Base-by-base conservation (phyloP, 2,888 invertebrate species). In the Sabatieria punctata region DNA sequence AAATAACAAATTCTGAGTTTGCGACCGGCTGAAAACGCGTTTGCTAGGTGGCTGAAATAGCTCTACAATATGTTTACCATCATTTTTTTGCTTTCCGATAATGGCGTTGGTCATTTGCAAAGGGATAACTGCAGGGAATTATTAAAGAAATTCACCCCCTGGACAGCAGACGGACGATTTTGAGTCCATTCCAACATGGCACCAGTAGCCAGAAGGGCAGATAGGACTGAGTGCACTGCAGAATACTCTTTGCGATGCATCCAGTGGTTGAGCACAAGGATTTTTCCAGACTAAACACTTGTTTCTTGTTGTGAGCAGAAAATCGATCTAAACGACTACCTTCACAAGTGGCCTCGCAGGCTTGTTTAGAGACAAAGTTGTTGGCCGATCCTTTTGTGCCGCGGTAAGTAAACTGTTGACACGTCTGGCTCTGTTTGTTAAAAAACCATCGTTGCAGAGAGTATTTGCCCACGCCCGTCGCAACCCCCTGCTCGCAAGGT, bases 371-470 rank as follows among this genome's bases (percentile, higher is more conserved):
- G 45, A 61, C 54, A 50, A 62, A 61, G 42, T 61, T 61, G 53
- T 61, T 61, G 39, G 56, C 52, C 41, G 60, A 61, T 43, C 61
- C 61, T 15, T 56, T 53, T 42, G 59, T 53, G 25, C 61, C 61
- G 42, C 42, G 43, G 36, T 23, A 33, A 43, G 36, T 15, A 15
- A 54, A 54, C 37, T 39, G 43, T 4, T 33, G 18, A 22, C 54
- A 54, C 4, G 51, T 51, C 4, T 49, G 51, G 41, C 51, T 49
- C 1, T 49, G 37, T 6, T 54, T 48, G 46, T 56, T 54, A 47
- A 52, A 60, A 46, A 57, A 60, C 52, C 52, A 60, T 19, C 48
- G 39, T 11, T 22, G 39, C 8, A 38, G 11, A n/a, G 35, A 4
- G 4, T 15, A 2, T 4, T n/a, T 13, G 13, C 45, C 43, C 2